phyloP scores from a whole-genome alignment of 2,888 invertebrate genomes.

The Catocala sponsa region DNA sequence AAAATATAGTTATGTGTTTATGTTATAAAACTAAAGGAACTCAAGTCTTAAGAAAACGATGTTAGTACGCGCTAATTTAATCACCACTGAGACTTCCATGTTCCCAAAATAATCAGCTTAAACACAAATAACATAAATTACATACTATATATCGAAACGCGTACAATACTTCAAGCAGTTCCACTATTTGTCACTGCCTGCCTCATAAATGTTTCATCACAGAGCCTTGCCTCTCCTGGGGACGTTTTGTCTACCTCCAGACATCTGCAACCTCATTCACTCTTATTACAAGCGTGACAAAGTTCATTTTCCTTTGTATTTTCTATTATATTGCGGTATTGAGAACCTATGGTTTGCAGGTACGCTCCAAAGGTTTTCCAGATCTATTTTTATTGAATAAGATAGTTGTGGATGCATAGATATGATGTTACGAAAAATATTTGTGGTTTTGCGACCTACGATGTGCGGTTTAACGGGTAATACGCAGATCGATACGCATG shows the following conservation, averaged over 20 bases:
- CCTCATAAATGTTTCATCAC: conserved; percentile 56
- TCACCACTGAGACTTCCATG: not conserved
- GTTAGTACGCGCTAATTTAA: not conserved
- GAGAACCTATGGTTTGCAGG: conserved; percentile 18
- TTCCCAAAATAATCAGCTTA: conserved; percentile 3
- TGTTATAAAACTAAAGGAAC: too few species aligned
- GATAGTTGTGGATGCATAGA: conserved; percentile 9
- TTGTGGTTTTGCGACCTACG: conserved; percentile 13
- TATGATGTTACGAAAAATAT: not conserved
- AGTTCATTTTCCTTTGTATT: conserved; percentile 28
- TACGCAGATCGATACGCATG: conserved; percentile 11
- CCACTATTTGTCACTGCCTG: conserved; percentile 50
- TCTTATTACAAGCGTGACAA: conserved; percentile 33
- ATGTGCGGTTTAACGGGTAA: not conserved
- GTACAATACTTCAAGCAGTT: conserved; percentile 39
- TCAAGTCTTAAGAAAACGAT: too few species aligned
- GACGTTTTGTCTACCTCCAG: conserved; percentile 35
- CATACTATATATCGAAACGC: conserved; percentile 22
- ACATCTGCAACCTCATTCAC: conserved; percentile 26
- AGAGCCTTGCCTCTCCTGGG: conserved; percentile 39
- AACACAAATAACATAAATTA: conserved; percentile 12
- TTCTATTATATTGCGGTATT: conserved; percentile 12
- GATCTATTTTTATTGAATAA: conserved; percentile 30
- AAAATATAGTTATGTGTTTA: too few species aligned
- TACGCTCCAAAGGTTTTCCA: conserved; percentile 26